Evolutionary conservation across 2,113 vertebrate species (phyloP).

Genomic region (Chamaea fasciata): DNA sequence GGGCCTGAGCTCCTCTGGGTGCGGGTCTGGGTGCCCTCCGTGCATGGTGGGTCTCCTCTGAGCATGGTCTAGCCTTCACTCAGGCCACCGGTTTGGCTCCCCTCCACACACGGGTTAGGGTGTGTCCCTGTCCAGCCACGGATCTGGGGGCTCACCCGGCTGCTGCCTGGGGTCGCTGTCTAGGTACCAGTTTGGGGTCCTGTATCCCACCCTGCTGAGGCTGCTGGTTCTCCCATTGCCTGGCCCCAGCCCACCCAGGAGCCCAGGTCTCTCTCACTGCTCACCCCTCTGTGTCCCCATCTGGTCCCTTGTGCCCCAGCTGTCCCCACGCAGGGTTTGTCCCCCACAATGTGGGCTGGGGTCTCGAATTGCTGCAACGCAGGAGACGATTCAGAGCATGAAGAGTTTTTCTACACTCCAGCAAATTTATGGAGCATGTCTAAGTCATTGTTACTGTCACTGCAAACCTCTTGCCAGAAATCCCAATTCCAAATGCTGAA

Average conservation of each 20-base stretch:
- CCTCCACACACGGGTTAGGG: neutral
- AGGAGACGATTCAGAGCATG: neutral
- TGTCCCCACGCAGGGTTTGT: neutral
- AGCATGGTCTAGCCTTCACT: neutral
- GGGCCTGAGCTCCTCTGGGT: neutral
- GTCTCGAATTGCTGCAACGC: fast-evolving
- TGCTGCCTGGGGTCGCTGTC: neutral
- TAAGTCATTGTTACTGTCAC: neutral
- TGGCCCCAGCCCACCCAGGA: neutral
- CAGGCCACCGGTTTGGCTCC: neutral
- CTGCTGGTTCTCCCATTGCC: fast-evolving
- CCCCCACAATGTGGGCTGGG: fast-evolving
- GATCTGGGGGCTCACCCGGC: neutral
- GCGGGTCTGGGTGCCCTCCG: neutral
- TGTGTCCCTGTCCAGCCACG: neutral
- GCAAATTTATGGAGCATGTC: fast-evolving
- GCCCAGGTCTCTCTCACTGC: neutral
- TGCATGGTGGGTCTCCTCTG: neutral
- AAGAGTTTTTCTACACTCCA: neutral
- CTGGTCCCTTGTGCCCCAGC: fast-evolving
- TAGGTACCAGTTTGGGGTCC: neutral
- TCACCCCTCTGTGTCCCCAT: neutral
- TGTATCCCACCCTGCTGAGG: fast-evolving
- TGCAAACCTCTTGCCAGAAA: neutral
- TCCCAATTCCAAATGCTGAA: neutral